A percentile compares a stretch with the other conserved stretches of the same genome.
These are phyloP conservation scores for Dolomedes plantarius DNA, from an alignment of 2,888 invertebrate genomes.

Conservation along the genomic window DNA sequence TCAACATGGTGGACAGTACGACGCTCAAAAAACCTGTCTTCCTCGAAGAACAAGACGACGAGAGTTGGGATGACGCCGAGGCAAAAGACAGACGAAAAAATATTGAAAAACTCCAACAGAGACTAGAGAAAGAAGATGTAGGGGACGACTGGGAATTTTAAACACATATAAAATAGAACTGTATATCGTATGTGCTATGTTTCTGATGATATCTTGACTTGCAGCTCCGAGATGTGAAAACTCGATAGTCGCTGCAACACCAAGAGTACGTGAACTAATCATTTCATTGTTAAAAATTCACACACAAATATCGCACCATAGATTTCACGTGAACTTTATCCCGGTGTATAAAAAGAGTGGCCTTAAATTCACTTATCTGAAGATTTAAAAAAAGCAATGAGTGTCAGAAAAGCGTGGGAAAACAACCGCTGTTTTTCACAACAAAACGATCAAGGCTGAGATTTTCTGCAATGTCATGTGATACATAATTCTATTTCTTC, in stretches of 20 bases:
- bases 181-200: background rate
- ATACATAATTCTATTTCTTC: constrained; percentile 68
- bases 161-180: constrained; percentile 33
- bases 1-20: constrained; percentile 32
- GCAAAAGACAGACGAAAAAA: constrained; percentile 73
- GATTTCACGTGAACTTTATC: constrained; percentile 64
- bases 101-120: constrained; percentile 73
- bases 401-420: background rate
- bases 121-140: constrained; percentile 73
- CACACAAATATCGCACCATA: constrained; percentile 61
- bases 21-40: constrained; percentile 58
- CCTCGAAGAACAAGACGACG: constrained; percentile 80
- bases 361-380: constrained; percentile 58
- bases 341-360: constrained; percentile 70
- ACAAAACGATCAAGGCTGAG: constrained; percentile 51
- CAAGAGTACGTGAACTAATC: constrained; percentile 33
- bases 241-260: constrained; percentile 20
- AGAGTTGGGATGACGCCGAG: constrained; percentile 73
- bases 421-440: background rate
- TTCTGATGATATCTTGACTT: background rate
- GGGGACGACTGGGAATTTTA: constrained; percentile 74
- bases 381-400: constrained; percentile 42
- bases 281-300: constrained; percentile 65
- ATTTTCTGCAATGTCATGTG: constrained; percentile 69
- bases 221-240: constrained; percentile 14